Percentiles rank a stretch among this genome's conserved stretches.
Evolutionary conservation across 1,140 invertebrate species (phyloP).

Genomic region (Drosophila grimshawi): DNA sequence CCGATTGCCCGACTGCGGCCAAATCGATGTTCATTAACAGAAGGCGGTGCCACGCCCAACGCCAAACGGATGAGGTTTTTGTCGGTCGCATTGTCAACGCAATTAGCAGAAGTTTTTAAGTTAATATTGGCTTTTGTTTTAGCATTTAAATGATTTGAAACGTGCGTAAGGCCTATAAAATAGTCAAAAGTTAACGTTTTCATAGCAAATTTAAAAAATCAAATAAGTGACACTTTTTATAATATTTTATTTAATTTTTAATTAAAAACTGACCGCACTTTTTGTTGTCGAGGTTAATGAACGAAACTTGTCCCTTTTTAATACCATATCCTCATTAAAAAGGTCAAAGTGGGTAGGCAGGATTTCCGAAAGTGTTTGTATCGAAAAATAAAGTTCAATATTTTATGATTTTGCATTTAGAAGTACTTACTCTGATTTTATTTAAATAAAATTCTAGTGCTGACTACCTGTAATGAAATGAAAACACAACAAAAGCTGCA

Average conservation of each 20-base stretch:
- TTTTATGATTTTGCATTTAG: no score
- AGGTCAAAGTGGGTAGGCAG: no score
- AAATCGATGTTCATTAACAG: slow-evolving; percentile 81
- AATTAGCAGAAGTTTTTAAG: slow-evolving; percentile 74
- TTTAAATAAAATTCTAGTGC: no score
- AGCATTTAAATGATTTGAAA: slow-evolving; percentile 59
- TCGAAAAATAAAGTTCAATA: no score
- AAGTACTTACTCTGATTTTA: no score
- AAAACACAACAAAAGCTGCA: no score
- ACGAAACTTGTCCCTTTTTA: slow-evolving; percentile 18
- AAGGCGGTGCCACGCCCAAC: slow-evolving; percentile 31
- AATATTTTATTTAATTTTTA: slow-evolving; percentile 42
- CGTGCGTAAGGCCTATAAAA: slow-evolving; percentile 5
- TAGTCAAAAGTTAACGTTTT: not conserved
- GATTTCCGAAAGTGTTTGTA: not conserved
- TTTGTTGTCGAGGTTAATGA: slow-evolving; percentile 62
- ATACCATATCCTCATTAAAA: not conserved
- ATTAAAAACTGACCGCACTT: slow-evolving; percentile 67
- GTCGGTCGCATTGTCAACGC: slow-evolving; percentile 67
- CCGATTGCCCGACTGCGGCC: slow-evolving; percentile 43
- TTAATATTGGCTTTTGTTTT: slow-evolving; percentile 67
- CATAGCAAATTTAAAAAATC: slow-evolving; percentile 28
- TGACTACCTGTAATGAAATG: no score
- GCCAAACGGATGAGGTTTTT: slow-evolving; percentile 18
- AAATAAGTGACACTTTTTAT: slow-evolving; percentile 32